phyloP scores from a whole-genome alignment of 2,888 invertebrate genomes.

The Iselma pallidipennis region DNA sequence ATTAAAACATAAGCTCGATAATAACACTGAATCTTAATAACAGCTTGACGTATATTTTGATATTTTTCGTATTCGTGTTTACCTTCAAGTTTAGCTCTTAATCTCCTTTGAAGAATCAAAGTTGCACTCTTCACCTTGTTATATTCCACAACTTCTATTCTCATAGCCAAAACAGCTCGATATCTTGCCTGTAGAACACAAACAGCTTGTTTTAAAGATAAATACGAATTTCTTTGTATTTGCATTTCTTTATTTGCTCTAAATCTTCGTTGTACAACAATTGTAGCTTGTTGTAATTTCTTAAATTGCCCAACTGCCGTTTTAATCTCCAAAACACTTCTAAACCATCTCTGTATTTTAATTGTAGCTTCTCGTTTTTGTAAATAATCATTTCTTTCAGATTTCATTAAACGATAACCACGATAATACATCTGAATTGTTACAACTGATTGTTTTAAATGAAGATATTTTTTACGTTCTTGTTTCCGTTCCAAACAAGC shows the following conservation, averaged over 20 bases:
- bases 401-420: constrained; percentile 12
- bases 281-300: constrained; percentile 21
- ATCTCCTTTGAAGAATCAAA: not conserved
- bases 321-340: constrained; percentile 32
- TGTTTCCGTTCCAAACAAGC: constrained; percentile 41
- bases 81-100: not conserved
- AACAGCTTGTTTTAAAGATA: constrained; percentile 10
- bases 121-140: not conserved
- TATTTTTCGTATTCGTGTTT: not conserved
- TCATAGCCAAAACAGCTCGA: not conserved
- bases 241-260: constrained; percentile 35
- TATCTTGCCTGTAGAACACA: constrained; percentile 6
- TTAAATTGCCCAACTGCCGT: constrained; percentile 36
- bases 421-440: constrained; percentile 15
- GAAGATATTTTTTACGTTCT: constrained; percentile 44
- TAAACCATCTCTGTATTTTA: constrained; percentile 1
- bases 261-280: constrained; percentile 34
- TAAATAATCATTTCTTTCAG: constrained; percentile 30
- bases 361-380: not conserved
- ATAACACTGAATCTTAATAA: not conserved
- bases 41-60: not conserved
- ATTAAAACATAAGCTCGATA: not conserved
- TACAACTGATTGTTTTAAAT: constrained; percentile 38
- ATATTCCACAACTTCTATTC: not conserved
- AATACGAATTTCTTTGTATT: constrained; percentile 23